Conservation (phyloP, 1,140 invertebrate genomes). For the Drosophila funebris region DNA sequence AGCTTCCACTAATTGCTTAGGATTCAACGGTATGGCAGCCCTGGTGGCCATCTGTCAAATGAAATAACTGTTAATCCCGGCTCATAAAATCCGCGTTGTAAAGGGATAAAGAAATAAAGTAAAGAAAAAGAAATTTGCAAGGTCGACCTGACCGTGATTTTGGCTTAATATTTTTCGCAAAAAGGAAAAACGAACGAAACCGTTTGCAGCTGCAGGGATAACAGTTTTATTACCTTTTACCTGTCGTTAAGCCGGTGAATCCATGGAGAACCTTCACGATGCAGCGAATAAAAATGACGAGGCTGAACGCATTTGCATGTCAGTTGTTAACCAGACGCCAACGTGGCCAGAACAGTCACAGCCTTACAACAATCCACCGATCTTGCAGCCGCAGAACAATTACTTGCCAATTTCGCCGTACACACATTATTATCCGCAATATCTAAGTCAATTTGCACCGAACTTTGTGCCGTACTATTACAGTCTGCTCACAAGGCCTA, state of each 20-base stretch:
- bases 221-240: slow-evolving; percentile 16
- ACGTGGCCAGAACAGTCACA: background rate
- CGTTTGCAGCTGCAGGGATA: slow-evolving; percentile 11
- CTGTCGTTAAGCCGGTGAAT: background rate
- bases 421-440: slow-evolving; percentile 39
- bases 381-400: no score
- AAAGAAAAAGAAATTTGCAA: background rate
- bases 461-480: slow-evolving; percentile 42
- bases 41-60: slow-evolving; percentile 53
- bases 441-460: slow-evolving; percentile 22
- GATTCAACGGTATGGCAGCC: slow-evolving; percentile 5
- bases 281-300: slow-evolving; percentile 46
- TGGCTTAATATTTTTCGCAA: background rate
- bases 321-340: slow-evolving; percentile 31
- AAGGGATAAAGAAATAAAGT: background rate
- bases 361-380: background rate
- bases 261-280: slow-evolving; percentile 10
- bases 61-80: slow-evolving; percentile 56
- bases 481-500: slow-evolving; percentile 17
- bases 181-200: background rate
- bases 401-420: background rate
- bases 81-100: slow-evolving; percentile 38
- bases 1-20: background rate
- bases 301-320: slow-evolving; percentile 18
- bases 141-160: background rate